These are phyloP conservation scores for Athene noctua DNA, from an alignment of 2,113 vertebrate genomes.

Conservation along the genomic window DNA sequence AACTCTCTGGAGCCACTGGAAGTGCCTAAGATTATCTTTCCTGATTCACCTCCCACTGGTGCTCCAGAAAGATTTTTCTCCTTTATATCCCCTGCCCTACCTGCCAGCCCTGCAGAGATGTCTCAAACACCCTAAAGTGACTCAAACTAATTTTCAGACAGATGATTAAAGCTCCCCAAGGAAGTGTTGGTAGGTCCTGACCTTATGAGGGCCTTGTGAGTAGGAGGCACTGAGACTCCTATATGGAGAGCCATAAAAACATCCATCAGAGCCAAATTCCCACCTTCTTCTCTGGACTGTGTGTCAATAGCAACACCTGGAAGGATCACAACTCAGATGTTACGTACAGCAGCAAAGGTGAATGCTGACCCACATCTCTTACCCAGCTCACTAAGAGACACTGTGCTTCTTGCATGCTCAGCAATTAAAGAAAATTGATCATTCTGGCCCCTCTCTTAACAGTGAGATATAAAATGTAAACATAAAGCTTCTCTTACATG, in stretches of 20 bases:
- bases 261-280: neutral
- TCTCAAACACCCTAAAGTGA: neutral
- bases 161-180: neutral
- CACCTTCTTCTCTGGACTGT: neutral
- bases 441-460: neutral
- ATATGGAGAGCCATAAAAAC: neutral
- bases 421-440: neutral
- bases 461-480: neutral
- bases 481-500: neutral
- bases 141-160: neutral
- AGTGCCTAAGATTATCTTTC: neutral
- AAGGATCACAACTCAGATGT: neutral
- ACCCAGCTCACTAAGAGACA: neutral
- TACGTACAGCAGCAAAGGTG: neutral
- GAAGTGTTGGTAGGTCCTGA: neutral
- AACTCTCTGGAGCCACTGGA: neutral
- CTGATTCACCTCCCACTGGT: neutral
- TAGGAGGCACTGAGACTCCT: neutral
- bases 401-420: neutral
- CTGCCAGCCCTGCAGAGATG: neutral
- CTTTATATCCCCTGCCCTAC: neutral
- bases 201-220: neutral
- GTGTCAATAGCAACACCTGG: neutral
- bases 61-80: neutral
- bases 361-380: neutral